phyloP scores from a whole-genome alignment of 2,888 invertebrate genomes.

The Polietes domitor region DNA sequence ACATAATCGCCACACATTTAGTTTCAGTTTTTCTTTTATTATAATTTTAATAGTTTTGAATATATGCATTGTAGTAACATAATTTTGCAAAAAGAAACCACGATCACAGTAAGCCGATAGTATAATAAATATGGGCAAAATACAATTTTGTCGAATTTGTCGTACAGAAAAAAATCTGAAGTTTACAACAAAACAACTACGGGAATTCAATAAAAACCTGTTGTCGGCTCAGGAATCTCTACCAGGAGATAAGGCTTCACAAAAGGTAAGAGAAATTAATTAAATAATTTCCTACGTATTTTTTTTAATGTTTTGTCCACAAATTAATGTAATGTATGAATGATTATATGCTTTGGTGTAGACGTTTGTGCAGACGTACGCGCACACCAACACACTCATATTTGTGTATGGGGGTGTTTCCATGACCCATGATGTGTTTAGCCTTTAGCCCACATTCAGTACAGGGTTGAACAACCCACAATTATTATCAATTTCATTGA shows the following conservation, averaged over 20 bases:
- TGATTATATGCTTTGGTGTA: background rate
- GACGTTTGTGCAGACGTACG: background rate
- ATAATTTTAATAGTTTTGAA: background rate
- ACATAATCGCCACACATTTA: background rate
- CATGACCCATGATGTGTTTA: conserved; percentile 12
- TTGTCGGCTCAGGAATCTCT: conserved; percentile 38
- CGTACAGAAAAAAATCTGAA: conserved; percentile 69
- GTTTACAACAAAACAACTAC: conserved; percentile 67
- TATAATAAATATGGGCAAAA: conserved; percentile 51
- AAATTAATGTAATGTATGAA: background rate
- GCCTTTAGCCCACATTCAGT: too few species aligned
- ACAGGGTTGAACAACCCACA: too few species aligned
- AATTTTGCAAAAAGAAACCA: background rate
- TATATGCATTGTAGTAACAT: background rate
- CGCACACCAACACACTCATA: conserved; percentile 25
- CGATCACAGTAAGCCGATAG: background rate
- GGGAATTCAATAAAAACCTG: conserved; percentile 62
- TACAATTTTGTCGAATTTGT: conserved; percentile 70
- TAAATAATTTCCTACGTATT: conserved; percentile 17
- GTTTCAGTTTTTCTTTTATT: background rate
- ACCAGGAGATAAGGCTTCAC: conserved; percentile 56
- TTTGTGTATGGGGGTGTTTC: conserved; percentile 4
- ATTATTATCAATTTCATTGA: too few species aligned
- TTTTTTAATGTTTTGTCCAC: background rate
- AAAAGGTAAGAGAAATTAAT: conserved; percentile 49